Percentiles rank a stretch among this genome's conserved stretches.
Evolutionary conservation across 2,113 vertebrate genomes (phyloP).

Genomic region (Heloderma charlesbogerti): DNA sequence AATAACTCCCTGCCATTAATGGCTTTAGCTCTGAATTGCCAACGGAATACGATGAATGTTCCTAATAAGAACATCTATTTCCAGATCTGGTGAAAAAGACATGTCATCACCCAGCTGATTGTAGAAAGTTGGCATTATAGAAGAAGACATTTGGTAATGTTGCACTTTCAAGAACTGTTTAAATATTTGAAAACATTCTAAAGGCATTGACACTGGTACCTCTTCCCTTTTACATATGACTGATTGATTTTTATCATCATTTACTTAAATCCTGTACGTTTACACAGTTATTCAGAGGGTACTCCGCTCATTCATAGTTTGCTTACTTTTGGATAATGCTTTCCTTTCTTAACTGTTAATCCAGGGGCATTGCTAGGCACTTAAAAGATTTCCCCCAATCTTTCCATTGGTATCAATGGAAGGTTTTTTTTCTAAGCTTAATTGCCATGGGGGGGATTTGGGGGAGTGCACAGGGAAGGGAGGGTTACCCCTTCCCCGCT

Average conservation of each 20-base stretch:
- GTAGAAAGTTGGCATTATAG: constrained; percentile 44
- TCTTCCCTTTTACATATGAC: constrained; percentile 22
- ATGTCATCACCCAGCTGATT: constrained; percentile 42
- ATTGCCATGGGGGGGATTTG: not conserved
- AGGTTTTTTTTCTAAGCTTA: too few relatives aligned
- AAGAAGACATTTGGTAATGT: constrained; percentile 43
- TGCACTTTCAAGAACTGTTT: constrained; percentile 30
- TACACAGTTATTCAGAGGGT: constrained; percentile 39
- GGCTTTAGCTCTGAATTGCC: constrained; percentile 56
- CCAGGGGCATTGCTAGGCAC: too few relatives aligned
- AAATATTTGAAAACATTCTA: constrained; percentile 46
- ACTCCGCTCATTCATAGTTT: constrained; percentile 36
- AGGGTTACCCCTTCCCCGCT: too few relatives aligned
- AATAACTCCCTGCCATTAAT: constrained; percentile 57
- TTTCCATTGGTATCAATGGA: too few relatives aligned
- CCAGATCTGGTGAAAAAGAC: constrained; percentile 51
- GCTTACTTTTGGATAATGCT: not conserved
- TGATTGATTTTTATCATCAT: constrained; percentile 28
- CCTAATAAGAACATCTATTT: constrained; percentile 67
- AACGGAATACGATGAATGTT: constrained; percentile 64
- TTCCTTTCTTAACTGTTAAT: not conserved
- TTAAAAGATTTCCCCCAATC: too few relatives aligned
- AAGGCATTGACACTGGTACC: constrained; percentile 41
- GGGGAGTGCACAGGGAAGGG: too few relatives aligned
- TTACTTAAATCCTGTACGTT: constrained; percentile 34